Evolutionary conservation across 2,797 vertebrate species (phyloP), one percentile per base, ranked within the genome.

Genomic region (Epinephelus coioides): DNA sequence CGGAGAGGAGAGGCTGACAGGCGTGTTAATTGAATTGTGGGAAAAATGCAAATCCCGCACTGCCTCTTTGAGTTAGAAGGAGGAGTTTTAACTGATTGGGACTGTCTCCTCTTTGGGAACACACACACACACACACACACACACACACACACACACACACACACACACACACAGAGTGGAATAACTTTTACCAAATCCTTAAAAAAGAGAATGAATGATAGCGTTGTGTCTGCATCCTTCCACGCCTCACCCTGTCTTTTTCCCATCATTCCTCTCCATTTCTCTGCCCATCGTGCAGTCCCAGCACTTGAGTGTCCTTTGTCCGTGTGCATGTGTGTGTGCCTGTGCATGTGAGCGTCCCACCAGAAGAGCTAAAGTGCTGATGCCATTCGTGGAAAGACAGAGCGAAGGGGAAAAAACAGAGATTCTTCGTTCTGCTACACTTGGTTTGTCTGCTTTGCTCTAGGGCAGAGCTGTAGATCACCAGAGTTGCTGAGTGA

Each of bases 11-110:
- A 78, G 81, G 88, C 91, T 95, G 94, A 95, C 95, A 95, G 81
- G 91, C 95, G 90, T 95, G 93, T 84, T 95, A 95, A 95, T 95
- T 95, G 94, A 95, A 95, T 94, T 95, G 94, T 96, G 95, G 93
- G 93, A 91, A 93, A 93, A 95, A 95, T 95, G 94, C 94, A 92
- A 95, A 95, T 95, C 78, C 74, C 3, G 27, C 19, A 69, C 81
- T 87, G 87, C 90, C 83, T 88, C 80, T 91, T 91, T 91, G 89
- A 92, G 88, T 92, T 67, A 84, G 87, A 60, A 86, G 93, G 89
- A 78, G 92, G 92, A 87, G 90, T 82, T 84, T 88, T 50, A 73
- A 77, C 86, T 90, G 82, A 87, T 89, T 84, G 83, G 81, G 80
- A 82, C 67, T 61, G 81, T 86, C 87, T 83, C 59, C 59, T 72